phyloP scores from a whole-genome alignment of 2,888 invertebrate species.

The Troides helena region DNA sequence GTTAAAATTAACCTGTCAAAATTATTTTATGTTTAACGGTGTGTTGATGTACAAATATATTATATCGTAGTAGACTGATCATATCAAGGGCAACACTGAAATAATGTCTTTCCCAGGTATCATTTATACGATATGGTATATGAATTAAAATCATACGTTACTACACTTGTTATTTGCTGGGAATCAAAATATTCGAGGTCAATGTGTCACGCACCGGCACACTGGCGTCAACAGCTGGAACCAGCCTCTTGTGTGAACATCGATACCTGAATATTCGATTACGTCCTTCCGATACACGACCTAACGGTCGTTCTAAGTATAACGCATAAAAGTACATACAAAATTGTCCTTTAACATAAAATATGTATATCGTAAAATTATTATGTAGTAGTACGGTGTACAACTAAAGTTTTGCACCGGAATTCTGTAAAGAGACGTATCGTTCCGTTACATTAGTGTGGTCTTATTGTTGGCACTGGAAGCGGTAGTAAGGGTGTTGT shows the following conservation, averaged over 20 bases:
- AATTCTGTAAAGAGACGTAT: conserved; percentile 46
- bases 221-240: conserved; percentile 35
- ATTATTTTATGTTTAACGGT: too few relatives aligned
- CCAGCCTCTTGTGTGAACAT: conserved; percentile 35
- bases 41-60: too few relatives aligned
- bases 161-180: conserved; percentile 2
- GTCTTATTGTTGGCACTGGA: conserved; percentile 55
- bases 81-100: too few relatives aligned
- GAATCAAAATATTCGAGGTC: conserved; percentile 43
- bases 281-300: conserved; percentile 3
- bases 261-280: conserved; percentile 30
- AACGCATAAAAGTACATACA: background rate
- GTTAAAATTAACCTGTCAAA: too few relatives aligned
- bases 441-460: conserved; percentile 46
- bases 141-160: too few relatives aligned
- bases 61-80: too few relatives aligned
- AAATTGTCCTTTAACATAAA: background rate
- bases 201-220: conserved; percentile 56
- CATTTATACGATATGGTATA: too few relatives aligned
- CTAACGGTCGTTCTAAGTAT: background rate
- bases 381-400: background rate
- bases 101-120: too few relatives aligned
- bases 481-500: conserved; percentile 63
- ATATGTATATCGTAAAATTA: background rate
- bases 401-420: background rate